phyloP scores from a whole-genome alignment of 1,140 invertebrate species.

The Philopotamus ludificatus region DNA sequence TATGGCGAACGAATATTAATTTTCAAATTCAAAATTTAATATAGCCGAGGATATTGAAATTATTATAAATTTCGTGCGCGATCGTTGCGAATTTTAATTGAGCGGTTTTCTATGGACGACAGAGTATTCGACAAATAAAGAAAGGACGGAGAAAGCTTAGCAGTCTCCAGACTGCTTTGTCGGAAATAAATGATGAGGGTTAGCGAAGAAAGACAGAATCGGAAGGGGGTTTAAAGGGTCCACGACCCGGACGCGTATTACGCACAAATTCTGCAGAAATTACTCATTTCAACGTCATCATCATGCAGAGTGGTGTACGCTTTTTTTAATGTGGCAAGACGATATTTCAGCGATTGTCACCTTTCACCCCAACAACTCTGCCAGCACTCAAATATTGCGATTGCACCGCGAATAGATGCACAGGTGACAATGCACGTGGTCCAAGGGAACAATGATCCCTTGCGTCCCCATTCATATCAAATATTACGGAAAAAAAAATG shows the following conservation, averaged over 20 bases:
- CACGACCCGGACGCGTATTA: slow-evolving; percentile 12
- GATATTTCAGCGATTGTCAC: slow-evolving; percentile 22
- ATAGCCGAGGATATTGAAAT: no score
- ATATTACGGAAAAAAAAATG: not conserved
- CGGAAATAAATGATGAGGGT: slow-evolving; percentile 39
- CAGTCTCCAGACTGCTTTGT: slow-evolving; percentile 36
- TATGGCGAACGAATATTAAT: no score
- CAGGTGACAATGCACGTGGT: not conserved
- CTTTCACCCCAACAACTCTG: not conserved
- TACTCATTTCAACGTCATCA: not conserved
- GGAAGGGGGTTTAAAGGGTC: slow-evolving; percentile 36
- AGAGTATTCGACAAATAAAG: slow-evolving; percentile 21
- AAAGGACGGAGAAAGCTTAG: slow-evolving; percentile 25
- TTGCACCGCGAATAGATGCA: no score
- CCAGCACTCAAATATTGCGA: slow-evolving; percentile 10
- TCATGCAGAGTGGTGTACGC: not conserved
- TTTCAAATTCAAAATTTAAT: no score
- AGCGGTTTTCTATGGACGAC: slow-evolving; percentile 13
- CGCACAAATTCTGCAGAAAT: slow-evolving; percentile 2
- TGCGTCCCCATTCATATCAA: no score
- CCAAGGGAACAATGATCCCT: no score
- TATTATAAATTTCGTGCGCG: no score
- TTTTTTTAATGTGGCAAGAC: not conserved
- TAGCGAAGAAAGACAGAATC: slow-evolving; percentile 34
- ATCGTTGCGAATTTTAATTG: no score